Evolutionary conservation across 1,140 invertebrate species (phyloP).

Genomic region (Phthorimaea operculella): DNA sequence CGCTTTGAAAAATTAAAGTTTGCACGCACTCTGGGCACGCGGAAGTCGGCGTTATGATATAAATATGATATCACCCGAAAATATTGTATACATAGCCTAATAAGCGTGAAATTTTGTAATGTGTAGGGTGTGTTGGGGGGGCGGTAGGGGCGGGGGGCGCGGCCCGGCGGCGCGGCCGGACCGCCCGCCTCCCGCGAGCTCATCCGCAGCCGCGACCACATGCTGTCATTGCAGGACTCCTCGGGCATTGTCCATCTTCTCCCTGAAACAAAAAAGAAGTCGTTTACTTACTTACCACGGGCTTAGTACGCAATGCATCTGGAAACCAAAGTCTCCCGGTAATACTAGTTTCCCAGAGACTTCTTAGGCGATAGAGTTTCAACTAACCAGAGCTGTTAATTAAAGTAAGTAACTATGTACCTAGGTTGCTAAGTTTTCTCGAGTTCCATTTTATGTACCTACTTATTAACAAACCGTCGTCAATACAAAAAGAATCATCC

Average conservation of each 20-base stretch:
- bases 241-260: conserved; percentile 61
- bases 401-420: no score
- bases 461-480: no score
- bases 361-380: no score
- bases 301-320: no score
- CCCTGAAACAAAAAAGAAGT: conserved; percentile 44
- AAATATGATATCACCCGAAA: conserved; percentile 42
- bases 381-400: no score
- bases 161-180: conserved; percentile 25
- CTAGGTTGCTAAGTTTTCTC: no score
- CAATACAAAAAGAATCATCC: no score
- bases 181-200: conserved; percentile 41
- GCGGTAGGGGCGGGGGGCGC: conserved; percentile 17
- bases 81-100: conserved; percentile 57
- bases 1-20: conserved; percentile 63
- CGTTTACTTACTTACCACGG: no score
- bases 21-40: conserved; percentile 34
- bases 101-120: conserved; percentile 54
- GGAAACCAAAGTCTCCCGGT: no score
- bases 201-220: conserved; percentile 59
- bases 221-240: conserved; percentile 55
- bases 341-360: no score
- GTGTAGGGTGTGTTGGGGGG: conserved; percentile 35
- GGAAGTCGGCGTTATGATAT: conserved; percentile 28
- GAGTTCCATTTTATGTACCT: no score